Conservation (phyloP, 2,888 invertebrate genomes). For the Microctonus aethiopoides region DNA sequence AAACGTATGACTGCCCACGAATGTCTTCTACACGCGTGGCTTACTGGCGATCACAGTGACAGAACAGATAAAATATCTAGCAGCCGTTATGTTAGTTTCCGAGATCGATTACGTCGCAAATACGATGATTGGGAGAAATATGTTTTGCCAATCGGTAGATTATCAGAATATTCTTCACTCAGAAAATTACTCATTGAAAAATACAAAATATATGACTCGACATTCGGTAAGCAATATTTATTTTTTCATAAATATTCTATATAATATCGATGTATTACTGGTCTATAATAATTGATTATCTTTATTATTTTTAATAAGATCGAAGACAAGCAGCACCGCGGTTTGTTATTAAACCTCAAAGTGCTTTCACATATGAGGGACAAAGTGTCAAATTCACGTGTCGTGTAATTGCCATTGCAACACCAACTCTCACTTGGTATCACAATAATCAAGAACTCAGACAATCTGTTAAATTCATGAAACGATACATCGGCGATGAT, state of each 20-base stretch:
- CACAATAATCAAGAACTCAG: conserved; percentile 92
- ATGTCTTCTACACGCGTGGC: conserved; percentile 94
- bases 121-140: conserved; percentile 86
- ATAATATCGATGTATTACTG: neutral
- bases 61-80: conserved; percentile 84
- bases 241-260: neutral
- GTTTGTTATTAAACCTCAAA: conserved; percentile 96
- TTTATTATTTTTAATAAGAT: conserved; percentile 71
- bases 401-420: conserved; percentile 92
- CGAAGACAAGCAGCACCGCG: conserved; percentile 97
- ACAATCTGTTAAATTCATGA: conserved; percentile 99
- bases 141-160: conserved; percentile 92
- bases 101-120: conserved; percentile 87
- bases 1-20: conserved; percentile 99
- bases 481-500: conserved; percentile 94
- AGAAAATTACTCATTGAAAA: conserved; percentile 95
- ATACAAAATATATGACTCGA: conserved; percentile 95
- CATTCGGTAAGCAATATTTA: conserved; percentile 78
- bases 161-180: conserved; percentile 97
- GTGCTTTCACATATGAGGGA: conserved; percentile 96
- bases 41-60: conserved; percentile 85
- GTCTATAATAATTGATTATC: neutral
- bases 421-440: conserved; percentile 96
- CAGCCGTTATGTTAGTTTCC: conserved; percentile 85
- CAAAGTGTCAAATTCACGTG: conserved; percentile 98